Evolutionary conservation across 2,797 vertebrate genomes (phyloP).

Genomic region (Delichon dasypus): DNA sequence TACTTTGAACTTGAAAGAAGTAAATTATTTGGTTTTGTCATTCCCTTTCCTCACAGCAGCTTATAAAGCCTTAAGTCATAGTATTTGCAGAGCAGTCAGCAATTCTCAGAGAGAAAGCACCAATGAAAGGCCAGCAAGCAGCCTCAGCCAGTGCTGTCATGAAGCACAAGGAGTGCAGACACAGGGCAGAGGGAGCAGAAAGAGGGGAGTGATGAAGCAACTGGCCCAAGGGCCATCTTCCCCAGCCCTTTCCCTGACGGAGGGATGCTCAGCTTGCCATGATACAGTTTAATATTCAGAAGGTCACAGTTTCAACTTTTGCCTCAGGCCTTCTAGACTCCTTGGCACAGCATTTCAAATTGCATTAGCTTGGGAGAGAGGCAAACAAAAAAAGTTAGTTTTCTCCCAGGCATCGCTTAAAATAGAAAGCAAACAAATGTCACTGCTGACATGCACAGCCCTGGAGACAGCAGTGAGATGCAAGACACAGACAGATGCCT

Average conservation of each 20-base stretch:
- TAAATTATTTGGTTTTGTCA: not conserved
- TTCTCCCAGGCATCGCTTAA: constrained; percentile 1
- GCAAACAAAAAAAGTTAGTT: not conserved
- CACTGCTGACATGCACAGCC: not conserved
- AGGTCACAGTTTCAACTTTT: not conserved
- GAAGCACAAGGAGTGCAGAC: not conserved
- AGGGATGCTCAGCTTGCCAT: not conserved
- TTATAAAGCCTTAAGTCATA: not conserved
- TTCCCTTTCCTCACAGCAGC: not conserved
- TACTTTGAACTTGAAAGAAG: not conserved
- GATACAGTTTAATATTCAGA: not conserved
- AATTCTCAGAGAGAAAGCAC: not conserved
- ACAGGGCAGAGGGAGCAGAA: not conserved
- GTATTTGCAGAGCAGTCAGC: not conserved
- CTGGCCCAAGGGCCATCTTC: not conserved
- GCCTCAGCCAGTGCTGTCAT: not conserved
- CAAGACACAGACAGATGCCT: not conserved
- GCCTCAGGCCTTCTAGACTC: not conserved
- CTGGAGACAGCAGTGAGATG: not conserved
- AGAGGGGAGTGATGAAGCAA: not conserved
- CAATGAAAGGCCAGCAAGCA: not conserved
- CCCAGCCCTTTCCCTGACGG: not conserved
- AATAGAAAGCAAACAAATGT: constrained; percentile 41
- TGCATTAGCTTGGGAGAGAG: not conserved
- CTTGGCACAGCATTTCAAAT: not conserved